Evolutionary conservation across 2,797 vertebrate genomes (phyloP), one percentile per base, ranked within the genome.

Genomic region (Acestrorhynchus altus): DNA sequence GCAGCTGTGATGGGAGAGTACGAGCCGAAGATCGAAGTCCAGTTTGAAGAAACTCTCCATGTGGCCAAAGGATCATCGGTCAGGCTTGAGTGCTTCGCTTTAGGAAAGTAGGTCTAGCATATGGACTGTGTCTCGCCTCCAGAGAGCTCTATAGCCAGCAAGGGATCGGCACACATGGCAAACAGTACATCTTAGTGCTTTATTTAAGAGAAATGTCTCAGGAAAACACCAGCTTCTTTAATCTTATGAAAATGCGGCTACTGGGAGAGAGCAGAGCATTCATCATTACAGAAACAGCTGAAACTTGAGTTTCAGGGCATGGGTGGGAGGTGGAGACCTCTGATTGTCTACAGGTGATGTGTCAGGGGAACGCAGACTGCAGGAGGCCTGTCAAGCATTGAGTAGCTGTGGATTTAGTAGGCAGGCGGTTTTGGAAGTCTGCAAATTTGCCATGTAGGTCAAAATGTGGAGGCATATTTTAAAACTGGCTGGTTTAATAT

Each of bases 11-110:
- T 98, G 97, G 97, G 96, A 42, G 96, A 98, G 86, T 98, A 98
- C 0, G 96, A 99, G 86, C 97, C 97, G 9, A 98, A 98, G 92
- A 98, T 98, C 75, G 96, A 98, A 91, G 96, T 98, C 76, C 96
- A 95, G 86, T 97, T 98, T 84, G 94, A 96, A 40, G 95, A 98
- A 88, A 93, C 74, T 0, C 92, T 96, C 63, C 91, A 92, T 0
- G 92, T 96, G 63, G 93, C 95, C 0, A 97, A 95, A 91, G 97
- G 97, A 90, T 92, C 94, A 10, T 96, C 94, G 0, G 96, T 96
- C 82, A 95, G 94, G 81, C 89, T 98, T 89, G 97, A 98, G 84
- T 98, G 96, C 88, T 98, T 98, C 81, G 96, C 97, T 81, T 90
- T 98, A 87, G 96, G 96, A 91, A 99, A 99, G 97, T 98, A 95